phyloP scores from a whole-genome alignment of 2,888 invertebrate species.

The Deroplatys truncata region DNA sequence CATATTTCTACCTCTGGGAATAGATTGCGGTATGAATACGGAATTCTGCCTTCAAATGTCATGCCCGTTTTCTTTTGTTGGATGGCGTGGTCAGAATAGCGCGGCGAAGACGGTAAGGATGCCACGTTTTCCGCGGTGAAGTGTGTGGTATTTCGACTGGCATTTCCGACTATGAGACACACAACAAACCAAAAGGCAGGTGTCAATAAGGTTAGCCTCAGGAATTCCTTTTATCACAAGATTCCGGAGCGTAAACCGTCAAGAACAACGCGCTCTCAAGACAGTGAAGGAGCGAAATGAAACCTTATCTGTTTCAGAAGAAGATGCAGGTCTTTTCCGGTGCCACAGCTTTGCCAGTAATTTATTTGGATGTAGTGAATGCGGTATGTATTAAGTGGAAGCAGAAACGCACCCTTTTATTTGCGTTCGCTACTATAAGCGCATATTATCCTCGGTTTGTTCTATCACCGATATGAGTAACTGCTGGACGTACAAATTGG shows the following conservation, averaged over 20 bases:
- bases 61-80: not conserved
- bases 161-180: not conserved
- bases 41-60: not conserved
- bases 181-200: not conserved
- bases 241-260: not conserved
- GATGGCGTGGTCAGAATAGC: not conserved
- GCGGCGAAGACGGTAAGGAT: not conserved
- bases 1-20: too few relatives aligned
- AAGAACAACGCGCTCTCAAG: not conserved
- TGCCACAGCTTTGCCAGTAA: not conserved
- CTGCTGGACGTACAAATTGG: too few relatives aligned
- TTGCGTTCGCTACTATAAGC: too few relatives aligned
- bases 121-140: not conserved
- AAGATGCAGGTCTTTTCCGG: not conserved
- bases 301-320: not conserved
- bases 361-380: not conserved
- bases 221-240: not conserved
- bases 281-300: not conserved
- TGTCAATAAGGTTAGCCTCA: not conserved
- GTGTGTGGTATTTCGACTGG: not conserved
- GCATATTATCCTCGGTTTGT: too few relatives aligned
- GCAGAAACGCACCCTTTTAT: too few relatives aligned
- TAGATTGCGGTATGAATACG: too few relatives aligned
- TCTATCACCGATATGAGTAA: too few relatives aligned
- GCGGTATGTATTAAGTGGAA: too few relatives aligned